Base-by-base conservation (phyloP, 2,888 invertebrate genomes). In the Drosophila tanythrix region DNA sequence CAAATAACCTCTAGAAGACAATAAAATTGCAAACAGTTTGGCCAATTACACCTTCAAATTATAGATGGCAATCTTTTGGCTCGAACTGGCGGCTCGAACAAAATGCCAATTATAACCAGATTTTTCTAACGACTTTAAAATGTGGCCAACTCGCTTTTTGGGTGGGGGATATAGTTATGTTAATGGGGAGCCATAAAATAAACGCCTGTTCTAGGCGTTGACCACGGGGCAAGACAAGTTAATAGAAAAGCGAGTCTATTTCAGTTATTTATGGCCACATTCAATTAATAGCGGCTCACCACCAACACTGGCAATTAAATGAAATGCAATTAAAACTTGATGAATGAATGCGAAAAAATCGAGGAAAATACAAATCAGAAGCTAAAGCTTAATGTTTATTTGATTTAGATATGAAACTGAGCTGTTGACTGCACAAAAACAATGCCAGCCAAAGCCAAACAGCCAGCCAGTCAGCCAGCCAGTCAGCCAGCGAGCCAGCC, bases 241-340 rank as follows among this genome's bases (percentile, higher is more conserved):
- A 15, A 56, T 35, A 43, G 18, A 46, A 70, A 46, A 38, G 5
- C 35, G 3, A 29, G 52, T 48, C 35, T 13, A 53, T 7, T 70
- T n/a, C 46, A 55, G 33, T 55, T 68, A 38, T 53, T 76, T 58
- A 74, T 51, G 56, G 63, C 67, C 52, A 70, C 69, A 58, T 72
- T 64, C 67, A 72, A 75, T 80, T 82, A 63, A 50, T 46, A 31
- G 53, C 29, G 29, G 63, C 58, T 60, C 48, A 58, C 46, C 52
- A 52, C 46, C 52, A 52, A 18, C 29, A 55, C 13, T 43, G 35
- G 21, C 65, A 66, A 76, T 77, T 57, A 56, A 74, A 81, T 53
- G 35, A 79, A 87, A 57, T 56, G 72, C 67, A 82, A 88, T 88
- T 80, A 76, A 84, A 81, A 61, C 25, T 36, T 52, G 31, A 38